Percentiles rank a stretch among this genome's conserved stretches.
These are phyloP conservation scores for Aphelocoma californica DNA, from an alignment of 2,797 vertebrate species.

Conservation along the genomic window DNA sequence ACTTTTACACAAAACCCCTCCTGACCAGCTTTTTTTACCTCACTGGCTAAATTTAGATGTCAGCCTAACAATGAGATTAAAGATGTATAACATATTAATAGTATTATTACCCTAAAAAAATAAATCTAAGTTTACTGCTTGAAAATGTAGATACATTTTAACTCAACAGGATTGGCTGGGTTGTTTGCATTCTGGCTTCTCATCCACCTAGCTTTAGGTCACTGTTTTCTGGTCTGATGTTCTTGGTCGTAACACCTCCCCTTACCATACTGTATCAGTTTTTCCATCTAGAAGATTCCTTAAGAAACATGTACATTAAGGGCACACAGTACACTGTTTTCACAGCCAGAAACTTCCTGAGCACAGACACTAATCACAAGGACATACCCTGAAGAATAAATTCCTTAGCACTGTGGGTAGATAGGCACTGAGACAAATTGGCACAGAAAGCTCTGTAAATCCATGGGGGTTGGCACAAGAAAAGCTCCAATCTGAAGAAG, in stretches of 20 bases:
- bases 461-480: not conserved
- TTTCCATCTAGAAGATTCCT: not conserved
- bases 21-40: not conserved
- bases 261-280: not conserved
- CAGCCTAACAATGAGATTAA: not conserved
- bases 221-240: slow-evolving; percentile 37
- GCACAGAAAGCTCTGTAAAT: not conserved
- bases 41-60: not conserved
- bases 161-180: not conserved
- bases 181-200: not conserved
- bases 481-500: not conserved
- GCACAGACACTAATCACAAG: not conserved
- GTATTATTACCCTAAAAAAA: not conserved
- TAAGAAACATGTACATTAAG: not conserved
- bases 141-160: not conserved
- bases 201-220: not conserved
- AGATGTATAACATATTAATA: not conserved
- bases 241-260: not conserved
- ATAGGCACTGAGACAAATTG: not conserved
- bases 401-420: not conserved
- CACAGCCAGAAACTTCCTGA: not conserved
- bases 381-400: not conserved
- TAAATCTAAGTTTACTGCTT: not conserved
- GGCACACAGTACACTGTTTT: not conserved
- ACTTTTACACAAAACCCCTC: not conserved